Base-by-base conservation (phyloP, 2,797 vertebrate genomes). In the Cossypha niveicapilla region DNA sequence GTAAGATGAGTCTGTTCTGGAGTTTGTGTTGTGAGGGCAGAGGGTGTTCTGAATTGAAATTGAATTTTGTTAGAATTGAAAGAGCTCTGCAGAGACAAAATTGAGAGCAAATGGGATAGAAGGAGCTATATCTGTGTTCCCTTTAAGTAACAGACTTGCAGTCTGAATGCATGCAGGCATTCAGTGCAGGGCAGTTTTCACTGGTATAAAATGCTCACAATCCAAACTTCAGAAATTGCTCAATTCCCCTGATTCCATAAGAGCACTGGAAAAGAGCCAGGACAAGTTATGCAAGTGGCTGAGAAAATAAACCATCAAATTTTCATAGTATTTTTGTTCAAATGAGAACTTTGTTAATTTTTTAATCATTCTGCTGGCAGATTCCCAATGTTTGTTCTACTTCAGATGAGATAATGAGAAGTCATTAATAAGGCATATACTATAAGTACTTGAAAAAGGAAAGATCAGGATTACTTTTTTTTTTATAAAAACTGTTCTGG, bases 301-400 rank as follows among this genome's bases (percentile, higher is more conserved):
- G 34, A 32, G 30, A 44, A 39, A 74, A 42, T 1, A 21, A 7
- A 11, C 0, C 1, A 18, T n/a, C 6, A 16, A 2, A 3, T 19
- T 72, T 65, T 62, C 51, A 12, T 6, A 28, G 42, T 58, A 17
- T 30, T 76, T 42, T 30, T 76, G 5, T 17, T 81, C 24, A 60
- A 34, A 34, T 65, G 13, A 62, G 30, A 70, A 10, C 6, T 80
- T 67, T 0, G 23, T 16, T 71, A 9, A 10, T 21, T 19, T 47
- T 48, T 60, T 13, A 7, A 30, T 72, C 3, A 5, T 57, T 58
- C 60, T 82, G 8, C 7, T 24, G 35, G 27, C 22, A 14, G n/a
- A 35, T 47, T 89, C 17, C 5, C 13, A 11, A 5, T 74, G 10
- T 47, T 48, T 79, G 6, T 63, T 79, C 10, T 86, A 15, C 22